phyloP scores from a whole-genome alignment of 2,797 vertebrate genomes.

The Gambusia yucatana region DNA sequence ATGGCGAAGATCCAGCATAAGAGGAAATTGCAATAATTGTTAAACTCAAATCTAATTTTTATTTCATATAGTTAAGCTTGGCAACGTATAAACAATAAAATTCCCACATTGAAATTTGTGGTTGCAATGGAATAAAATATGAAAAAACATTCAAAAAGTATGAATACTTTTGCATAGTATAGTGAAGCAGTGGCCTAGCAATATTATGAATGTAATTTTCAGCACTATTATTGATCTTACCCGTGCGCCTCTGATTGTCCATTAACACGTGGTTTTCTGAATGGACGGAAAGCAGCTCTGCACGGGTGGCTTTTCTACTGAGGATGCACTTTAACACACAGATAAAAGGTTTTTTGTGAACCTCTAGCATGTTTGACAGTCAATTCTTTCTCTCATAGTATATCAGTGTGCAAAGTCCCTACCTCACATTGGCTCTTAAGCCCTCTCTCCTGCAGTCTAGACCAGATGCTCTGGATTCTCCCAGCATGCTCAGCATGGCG shows the following conservation, averaged over 20 bases:
- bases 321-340: conserved; percentile 71
- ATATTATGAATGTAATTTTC: neutral
- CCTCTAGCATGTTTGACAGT: neutral
- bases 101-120: neutral
- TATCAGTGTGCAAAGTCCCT: conserved; percentile 3
- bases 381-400: neutral
- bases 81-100: neutral
- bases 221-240: conserved; percentile 41
- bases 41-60: neutral
- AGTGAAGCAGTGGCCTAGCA: neutral
- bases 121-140: neutral
- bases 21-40: neutral
- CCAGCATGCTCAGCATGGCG: conserved; percentile 88
- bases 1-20: neutral
- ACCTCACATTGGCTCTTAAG: conserved; percentile 91
- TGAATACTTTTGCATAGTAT: neutral
- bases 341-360: conserved; percentile 18
- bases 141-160: neutral
- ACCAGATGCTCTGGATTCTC: conserved; percentile 93
- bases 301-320: conserved; percentile 87
- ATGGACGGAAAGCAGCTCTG: conserved; percentile 89
- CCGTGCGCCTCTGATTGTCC: conserved; percentile 85
- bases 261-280: conserved; percentile 86
- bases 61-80: neutral
- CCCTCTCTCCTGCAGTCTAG: conserved; percentile 88